Base-by-base conservation (phyloP, 1,140 invertebrate genomes). In the Dryas iulia region DNA sequence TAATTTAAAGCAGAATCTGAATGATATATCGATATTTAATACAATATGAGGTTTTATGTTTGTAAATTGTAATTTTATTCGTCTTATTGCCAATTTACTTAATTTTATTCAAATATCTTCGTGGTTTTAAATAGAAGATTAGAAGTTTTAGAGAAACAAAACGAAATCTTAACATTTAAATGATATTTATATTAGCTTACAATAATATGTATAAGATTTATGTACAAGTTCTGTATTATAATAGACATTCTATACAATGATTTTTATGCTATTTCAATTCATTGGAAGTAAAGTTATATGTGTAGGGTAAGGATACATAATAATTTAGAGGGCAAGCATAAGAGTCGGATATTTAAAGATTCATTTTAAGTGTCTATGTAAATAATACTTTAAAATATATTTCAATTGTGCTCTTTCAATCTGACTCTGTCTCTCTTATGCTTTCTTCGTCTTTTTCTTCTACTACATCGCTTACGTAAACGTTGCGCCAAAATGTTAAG, bases 41-140 rank as follows among this genome's bases (percentile, higher is more conserved):
- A 39, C 33, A 39, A 14, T 39, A 39, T 7, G 12, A 14, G 33
- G n/a, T 39, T 39, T 39, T 39, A 39, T 18, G n/a, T 39, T 10
- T 58, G 56, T 31, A 28, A 31, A 31, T 58, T 28, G 26, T 30
- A 58, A 58, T 58, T 58, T 58, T 58, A 58, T 58, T 12, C 56
- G 56, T 58, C 14, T 58, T 30, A 31, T 31, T 25, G 57, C 3
- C 26, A 21, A 21, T 30, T 31, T 12, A 21, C 11, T 23, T 24
- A 33, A 59, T 59, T 12, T 59, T 56, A 47, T 47, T 47, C 7
- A 21, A 47, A 18, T 47, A 47, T 7, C n/a, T n/a, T 7, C n/a
- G 6, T 7, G 14, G 2, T 47, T 47, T 21, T 47, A 10, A 47
- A 47, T 47, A 10, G 39, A 6, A 7, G 8, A 21, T 21, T 21